These are phyloP conservation scores for Neomonachus schauinslandi DNA, from an alignment of 2,113 vertebrate species.

Conservation along the genomic window DNA sequence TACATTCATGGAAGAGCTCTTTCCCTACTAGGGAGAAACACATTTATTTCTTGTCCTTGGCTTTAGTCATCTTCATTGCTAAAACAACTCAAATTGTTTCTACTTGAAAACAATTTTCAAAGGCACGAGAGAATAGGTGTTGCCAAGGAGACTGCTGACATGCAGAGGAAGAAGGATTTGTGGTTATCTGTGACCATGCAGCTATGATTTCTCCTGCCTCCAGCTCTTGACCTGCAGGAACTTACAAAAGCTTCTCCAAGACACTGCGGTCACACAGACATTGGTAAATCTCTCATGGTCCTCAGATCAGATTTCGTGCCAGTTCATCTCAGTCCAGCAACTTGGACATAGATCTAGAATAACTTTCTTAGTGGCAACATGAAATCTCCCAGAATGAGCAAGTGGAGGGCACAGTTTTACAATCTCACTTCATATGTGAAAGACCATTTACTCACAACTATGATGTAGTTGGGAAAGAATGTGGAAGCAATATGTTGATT, in stretches of 20 bases:
- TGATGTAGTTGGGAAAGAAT: neutral
- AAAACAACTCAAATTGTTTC: slow-evolving; percentile 35
- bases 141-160: slow-evolving; percentile 57
- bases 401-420: neutral
- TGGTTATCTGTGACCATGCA: neutral
- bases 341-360: neutral
- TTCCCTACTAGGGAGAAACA: slow-evolving; percentile 3
- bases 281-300: neutral
- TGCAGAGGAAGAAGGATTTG: neutral
- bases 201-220: neutral
- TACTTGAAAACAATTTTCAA: slow-evolving; percentile 17
- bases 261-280: neutral
- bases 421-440: neutral
- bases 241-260: neutral
- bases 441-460: neutral
- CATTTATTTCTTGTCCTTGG: neutral
- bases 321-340: neutral
- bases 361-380: neutral
- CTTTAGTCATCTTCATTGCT: slow-evolving; percentile 46
- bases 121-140: slow-evolving; percentile 59
- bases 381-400: neutral
- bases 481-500: neutral
- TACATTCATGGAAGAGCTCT: neutral
- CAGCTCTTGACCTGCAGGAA: neutral
- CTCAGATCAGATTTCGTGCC: neutral